A percentile compares a stretch with the other conserved stretches of the same genome.
Evolutionary conservation across 2,888 invertebrate species (phyloP).

Genomic region (Icerya purchasi): DNA sequence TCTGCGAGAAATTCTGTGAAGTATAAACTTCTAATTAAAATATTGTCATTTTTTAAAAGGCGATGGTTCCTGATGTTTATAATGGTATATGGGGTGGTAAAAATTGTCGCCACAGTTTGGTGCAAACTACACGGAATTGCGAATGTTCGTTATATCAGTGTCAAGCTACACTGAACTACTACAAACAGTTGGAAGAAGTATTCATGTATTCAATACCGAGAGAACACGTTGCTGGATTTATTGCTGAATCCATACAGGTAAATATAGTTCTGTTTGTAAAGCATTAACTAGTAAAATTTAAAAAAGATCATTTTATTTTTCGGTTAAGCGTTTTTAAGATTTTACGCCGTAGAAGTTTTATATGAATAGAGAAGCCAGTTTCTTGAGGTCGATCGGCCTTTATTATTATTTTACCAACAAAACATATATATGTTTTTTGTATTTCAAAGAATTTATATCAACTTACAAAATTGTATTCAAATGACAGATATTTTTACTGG

Average conservation of each 20-base stretch:
- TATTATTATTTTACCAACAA: no score
- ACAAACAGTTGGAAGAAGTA: conserved; percentile 58
- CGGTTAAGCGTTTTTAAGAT: no score
- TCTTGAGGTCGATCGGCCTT: no score
- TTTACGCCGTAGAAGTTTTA: no score
- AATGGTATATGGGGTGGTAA: conserved; percentile 76
- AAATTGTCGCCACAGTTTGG: conserved; percentile 66
- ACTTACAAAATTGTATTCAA: no score
- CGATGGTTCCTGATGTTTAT: conserved; percentile 80
- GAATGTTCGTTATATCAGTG: conserved; percentile 40
- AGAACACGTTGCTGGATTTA: conserved; percentile 63
- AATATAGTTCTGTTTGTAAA: neutral
- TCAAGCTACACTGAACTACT: conserved; percentile 52
- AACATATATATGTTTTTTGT: no score
- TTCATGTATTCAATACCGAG: conserved; percentile 57
- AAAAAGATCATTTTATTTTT: no score
- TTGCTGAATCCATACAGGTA: conserved; percentile 83
- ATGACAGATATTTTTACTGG: no score
- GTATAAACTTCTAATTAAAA: no score
- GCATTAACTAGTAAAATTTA: neutral
- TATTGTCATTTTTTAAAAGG: conserved; percentile 29
- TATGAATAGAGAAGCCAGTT: no score
- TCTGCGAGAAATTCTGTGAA: no score
- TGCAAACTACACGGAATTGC: conserved; percentile 47
- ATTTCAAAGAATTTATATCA: no score